Conservation (phyloP, 2,888 invertebrate species). For the Anoplius nigerrimus region DNA sequence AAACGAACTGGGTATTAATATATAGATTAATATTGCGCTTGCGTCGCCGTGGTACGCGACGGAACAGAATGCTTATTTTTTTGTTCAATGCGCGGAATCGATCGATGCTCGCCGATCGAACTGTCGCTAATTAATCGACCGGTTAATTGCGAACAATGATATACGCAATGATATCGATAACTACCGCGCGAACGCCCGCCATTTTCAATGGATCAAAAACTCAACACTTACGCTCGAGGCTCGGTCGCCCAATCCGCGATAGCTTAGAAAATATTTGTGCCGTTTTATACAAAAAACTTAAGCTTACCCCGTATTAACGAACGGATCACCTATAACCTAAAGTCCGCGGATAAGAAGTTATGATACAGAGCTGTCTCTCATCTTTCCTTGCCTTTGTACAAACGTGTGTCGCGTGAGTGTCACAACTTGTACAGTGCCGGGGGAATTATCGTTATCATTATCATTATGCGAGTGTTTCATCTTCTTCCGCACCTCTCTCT, state of each 20-base stretch:
- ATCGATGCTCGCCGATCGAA: not conserved
- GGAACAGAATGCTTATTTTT: too few relatives aligned
- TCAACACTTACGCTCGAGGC: constrained; percentile 46
- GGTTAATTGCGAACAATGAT: constrained; percentile 15
- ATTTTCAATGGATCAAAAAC: constrained; percentile 31
- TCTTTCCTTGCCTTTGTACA: constrained; percentile 55
- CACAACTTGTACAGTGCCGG: constrained; percentile 27
- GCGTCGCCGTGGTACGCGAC: too few relatives aligned
- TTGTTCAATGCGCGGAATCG: too few relatives aligned
- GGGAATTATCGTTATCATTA: constrained; percentile 20
- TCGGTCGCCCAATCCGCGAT: constrained; percentile 21
- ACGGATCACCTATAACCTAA: constrained; percentile 47
- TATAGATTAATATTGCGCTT: too few relatives aligned
- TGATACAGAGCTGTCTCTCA: constrained; percentile 53
- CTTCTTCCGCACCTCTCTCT: too few relatives aligned
- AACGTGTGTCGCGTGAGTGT: constrained; percentile 39
- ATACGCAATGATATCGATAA: constrained; percentile 21
- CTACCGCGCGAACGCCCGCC: too few relatives aligned
- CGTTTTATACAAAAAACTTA: constrained; percentile 55
- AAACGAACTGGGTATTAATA: too few relatives aligned
- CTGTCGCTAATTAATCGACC: constrained; percentile 13
- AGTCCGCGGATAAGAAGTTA: constrained; percentile 52
- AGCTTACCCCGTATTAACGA: constrained; percentile 46
- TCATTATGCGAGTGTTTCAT: not conserved
- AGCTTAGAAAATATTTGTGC: constrained; percentile 62